Conservation (phyloP, 2,113 vertebrate genomes). For the Pantherophis guttatus region DNA sequence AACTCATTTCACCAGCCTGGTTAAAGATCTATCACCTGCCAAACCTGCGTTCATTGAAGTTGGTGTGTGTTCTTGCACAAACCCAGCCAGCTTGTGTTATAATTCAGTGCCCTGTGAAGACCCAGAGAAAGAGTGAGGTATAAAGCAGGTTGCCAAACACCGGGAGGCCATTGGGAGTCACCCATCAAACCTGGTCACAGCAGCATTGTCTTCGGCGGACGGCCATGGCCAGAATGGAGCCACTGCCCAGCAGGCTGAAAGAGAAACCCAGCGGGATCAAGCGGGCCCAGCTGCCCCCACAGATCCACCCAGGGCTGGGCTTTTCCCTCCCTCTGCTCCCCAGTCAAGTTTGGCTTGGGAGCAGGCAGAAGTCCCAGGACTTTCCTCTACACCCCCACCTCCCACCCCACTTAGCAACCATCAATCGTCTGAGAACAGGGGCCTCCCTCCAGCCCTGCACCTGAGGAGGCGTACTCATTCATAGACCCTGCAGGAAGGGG, state of each 20-base stretch:
- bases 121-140: background rate
- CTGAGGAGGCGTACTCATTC: background rate
- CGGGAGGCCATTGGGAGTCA: background rate
- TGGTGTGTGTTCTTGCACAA: background rate
- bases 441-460: background rate
- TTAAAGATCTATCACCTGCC: background rate
- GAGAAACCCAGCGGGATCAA: background rate
- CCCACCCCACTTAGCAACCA: background rate
- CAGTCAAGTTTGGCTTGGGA: background rate
- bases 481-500: no score
- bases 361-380: background rate
- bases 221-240: slow-evolving; percentile 26
- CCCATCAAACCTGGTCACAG: background rate
- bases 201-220: slow-evolving; percentile 17
- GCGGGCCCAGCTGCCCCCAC: background rate
- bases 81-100: background rate
- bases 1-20: background rate
- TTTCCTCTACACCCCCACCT: background rate
- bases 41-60: background rate
- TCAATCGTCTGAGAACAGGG: background rate
- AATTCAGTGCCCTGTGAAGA: background rate
- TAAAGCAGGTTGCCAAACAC: background rate
- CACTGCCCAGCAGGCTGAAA: slow-evolving; percentile 57
- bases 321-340: background rate
- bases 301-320: background rate